Evolutionary conservation across 2,797 vertebrate species (phyloP).

Genomic region (Spheniscus humboldti): DNA sequence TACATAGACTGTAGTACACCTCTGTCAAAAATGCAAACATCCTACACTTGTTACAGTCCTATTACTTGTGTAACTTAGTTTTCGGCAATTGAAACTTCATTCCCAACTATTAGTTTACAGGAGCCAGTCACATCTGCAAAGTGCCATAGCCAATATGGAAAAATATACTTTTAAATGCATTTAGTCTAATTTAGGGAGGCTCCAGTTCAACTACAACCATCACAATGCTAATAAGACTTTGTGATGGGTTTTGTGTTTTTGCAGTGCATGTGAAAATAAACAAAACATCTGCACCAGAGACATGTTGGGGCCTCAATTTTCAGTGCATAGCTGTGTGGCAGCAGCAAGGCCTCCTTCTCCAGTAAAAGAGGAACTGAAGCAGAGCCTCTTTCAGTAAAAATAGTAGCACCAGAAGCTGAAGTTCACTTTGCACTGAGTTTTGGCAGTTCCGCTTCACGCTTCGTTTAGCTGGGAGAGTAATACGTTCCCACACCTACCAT

Average conservation of each 20-base stretch:
- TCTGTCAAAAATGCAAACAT: background rate
- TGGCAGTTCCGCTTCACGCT: background rate
- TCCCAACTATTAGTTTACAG: background rate
- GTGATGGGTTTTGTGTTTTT: background rate
- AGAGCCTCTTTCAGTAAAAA: background rate
- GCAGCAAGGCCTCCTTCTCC: background rate
- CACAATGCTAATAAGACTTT: background rate
- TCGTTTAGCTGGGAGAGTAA: background rate
- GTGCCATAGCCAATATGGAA: background rate
- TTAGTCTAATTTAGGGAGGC: background rate
- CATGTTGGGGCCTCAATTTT: background rate
- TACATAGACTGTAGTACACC: background rate
- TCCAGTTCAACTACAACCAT: background rate
- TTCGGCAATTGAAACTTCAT: background rate
- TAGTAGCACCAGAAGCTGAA: background rate
- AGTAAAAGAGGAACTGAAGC: constrained; percentile 3
- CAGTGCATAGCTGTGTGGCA: background rate
- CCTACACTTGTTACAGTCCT: background rate
- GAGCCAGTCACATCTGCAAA: background rate
- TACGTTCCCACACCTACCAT: background rate
- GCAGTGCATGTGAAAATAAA: background rate
- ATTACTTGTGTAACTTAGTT: background rate
- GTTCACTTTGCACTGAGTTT: background rate
- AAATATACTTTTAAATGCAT: background rate
- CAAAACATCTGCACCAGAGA: background rate